phyloP scores from a whole-genome alignment of 2,113 vertebrate genomes.

The Centropus bengalensis region DNA sequence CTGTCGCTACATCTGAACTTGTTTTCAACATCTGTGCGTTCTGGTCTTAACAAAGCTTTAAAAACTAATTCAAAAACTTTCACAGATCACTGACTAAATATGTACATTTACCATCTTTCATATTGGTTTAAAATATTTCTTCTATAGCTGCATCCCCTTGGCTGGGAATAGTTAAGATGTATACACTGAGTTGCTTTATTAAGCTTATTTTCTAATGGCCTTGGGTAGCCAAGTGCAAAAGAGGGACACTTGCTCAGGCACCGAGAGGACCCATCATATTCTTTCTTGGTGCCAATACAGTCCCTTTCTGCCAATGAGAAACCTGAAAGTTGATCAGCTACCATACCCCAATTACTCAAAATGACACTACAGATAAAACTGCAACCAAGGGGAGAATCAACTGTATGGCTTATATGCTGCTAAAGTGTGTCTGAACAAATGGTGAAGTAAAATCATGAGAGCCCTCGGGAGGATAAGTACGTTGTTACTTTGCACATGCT shows the following conservation, averaged over 20 bases:
- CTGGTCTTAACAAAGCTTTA: constrained; percentile 99
- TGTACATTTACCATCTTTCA: constrained; percentile 87
- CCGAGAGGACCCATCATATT: constrained; percentile 83
- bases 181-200: constrained; percentile 79
- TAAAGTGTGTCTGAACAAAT: constrained; percentile 93
- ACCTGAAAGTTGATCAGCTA: constrained; percentile 89
- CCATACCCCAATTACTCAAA: constrained; percentile 92
- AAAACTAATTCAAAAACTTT: constrained; percentile 98
- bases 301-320: constrained; percentile 89
- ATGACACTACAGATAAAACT: constrained; percentile 92
- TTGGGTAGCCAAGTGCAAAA: constrained; percentile 87
- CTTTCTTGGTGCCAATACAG: constrained; percentile 85
- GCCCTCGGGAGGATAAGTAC: constrained; percentile 82
- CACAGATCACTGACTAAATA: constrained; percentile 91
- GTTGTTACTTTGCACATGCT: constrained; percentile 87
- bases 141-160: constrained; percentile 76
- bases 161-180: constrained; percentile 72
- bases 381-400: constrained; percentile 97
- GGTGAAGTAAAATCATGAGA: constrained; percentile 87
- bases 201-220: constrained; percentile 86
- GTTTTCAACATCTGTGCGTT: constrained; percentile 99
- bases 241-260: constrained; percentile 82
- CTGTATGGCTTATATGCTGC: constrained; percentile 84
- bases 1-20: constrained; percentile 99
- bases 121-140: constrained; percentile 78